Evolutionary conservation across 2,888 invertebrate species (phyloP), one percentile per base, ranked within the genome.

Genomic region (Hecatera dysodea): DNA sequence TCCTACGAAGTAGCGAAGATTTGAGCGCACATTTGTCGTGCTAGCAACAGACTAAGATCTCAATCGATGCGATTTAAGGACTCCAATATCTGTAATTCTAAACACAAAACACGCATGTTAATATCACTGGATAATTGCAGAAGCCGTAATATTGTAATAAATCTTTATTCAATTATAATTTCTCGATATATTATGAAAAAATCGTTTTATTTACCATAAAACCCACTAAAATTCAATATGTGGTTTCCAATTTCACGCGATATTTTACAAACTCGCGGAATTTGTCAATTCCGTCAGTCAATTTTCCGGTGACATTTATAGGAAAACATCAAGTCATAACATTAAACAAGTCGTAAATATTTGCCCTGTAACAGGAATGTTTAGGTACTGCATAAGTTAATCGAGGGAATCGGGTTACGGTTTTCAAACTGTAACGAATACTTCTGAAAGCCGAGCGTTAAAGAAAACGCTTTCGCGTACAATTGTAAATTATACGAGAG

Each of bases 401-500:
- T 67, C 62, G n/a, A 67, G 44, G 39, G 48, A 17, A 59, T 65
- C 55, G 22, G n/a, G 50, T 79, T 67, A 67, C 63, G 27, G 48
- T 72, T 59, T 44, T 62, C 60, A 63, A 56, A 22, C 39, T 22
- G 42, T 60, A 57, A 75, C 46, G 19, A 39, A 50, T 52, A 44
- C 22, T 24, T 61, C 65, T 62, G 6, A 57, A 64, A 62, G 56
- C 22, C 27, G 19, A 42, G 60, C 63, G 46, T 63, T 64, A 80
- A 74, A 75, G 48, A 64, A 80, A 61, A 52, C 36, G 52, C 55
- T 68, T 52, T 22, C 22, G 24, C 42, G 52, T 65, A 69, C 57
- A 53, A 75, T 57, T 42, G 44, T 62, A 62, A 80, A 75, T 62
- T 62, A 77, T 69, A 44, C 44, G 50, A 17, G 57, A 65, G 15